Evolutionary conservation across 2,113 vertebrate genomes (phyloP), one percentile per base, ranked within the genome.

Genomic region (Coreoperca whiteheadi): DNA sequence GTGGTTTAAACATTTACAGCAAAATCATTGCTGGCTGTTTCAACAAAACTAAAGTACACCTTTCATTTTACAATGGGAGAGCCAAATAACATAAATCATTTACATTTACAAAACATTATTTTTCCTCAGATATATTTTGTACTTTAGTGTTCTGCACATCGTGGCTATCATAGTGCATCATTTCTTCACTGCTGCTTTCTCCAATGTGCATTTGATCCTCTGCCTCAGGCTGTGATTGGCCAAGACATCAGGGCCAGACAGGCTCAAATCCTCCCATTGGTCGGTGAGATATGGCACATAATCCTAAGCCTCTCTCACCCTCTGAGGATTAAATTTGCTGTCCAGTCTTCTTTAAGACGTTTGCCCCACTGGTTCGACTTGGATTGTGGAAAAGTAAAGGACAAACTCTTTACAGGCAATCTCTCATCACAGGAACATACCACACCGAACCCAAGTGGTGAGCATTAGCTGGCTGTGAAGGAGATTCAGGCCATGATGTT

Each of bases 291-390:
- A 92, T 71, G 67, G 74, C 15, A 21, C 51, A 88, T 92, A 88
- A 91, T 91, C 86, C 86, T 92, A 89, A 92, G 0, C 74, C 87
- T 87, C 81, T 86, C 82, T 82, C 59, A n/a, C 77, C 86, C 77
- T 75, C 69, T 80, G 70, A 81, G 84, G 90, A 93, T 93, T 91
- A 93, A 80, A 83, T 91, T 86, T 68, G 51, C 88, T 77, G 77
- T 65, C 82, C 85, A 39, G 74, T 87, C 91, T 80, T 92, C 81
- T 90, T 89, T 63, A 79, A 89, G 84, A 90, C 84, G 82, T 87
- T 72, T 18, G 34, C 60, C 74, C 74, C 70, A 74, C 74, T 84
- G 78, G 74, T 86, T 74, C 68, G 69, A 32, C 53, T 86, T 65
- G 77, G 85, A 85, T 63, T 81, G 67, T 60, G 21, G 57, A 81